phyloP scores from a whole-genome alignment of 1,140 invertebrate species.

The Caenorhabditis elegans region DNA sequence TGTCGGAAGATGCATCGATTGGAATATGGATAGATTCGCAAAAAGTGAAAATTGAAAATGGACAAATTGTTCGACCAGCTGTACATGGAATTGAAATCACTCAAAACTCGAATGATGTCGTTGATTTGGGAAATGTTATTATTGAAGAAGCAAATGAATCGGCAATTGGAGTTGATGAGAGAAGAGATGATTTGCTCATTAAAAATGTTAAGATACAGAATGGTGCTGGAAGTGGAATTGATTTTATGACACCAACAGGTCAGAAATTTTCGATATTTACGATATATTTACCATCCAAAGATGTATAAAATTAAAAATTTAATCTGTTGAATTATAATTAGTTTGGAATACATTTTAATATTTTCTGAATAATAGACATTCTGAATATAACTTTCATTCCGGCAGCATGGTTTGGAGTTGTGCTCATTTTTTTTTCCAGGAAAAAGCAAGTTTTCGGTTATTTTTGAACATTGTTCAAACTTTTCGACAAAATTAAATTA shows the following conservation, averaged over 20 bases:
- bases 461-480: too few relatives aligned
- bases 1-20: conserved; percentile 15
- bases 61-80: not conserved
- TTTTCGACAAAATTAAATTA: too few relatives aligned
- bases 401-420: too few relatives aligned
- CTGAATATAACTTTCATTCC: too few relatives aligned
- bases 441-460: too few relatives aligned
- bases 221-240: conserved; percentile 6
- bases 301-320: too few relatives aligned
- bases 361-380: too few relatives aligned
- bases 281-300: too few relatives aligned
- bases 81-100: conserved; percentile 36
- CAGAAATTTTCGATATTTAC: not conserved
- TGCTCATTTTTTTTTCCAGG: too few relatives aligned
- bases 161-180: conserved; percentile 27
- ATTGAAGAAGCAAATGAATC: conserved; percentile 30
- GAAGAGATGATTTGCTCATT: conserved; percentile 2
- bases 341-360: too few relatives aligned
- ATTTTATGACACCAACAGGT: conserved; percentile 32
- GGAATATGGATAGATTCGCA: conserved; percentile 37
- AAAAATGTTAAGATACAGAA: not conserved
- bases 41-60: conserved; percentile 6
- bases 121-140: conserved; percentile 17
- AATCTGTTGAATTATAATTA: too few relatives aligned
- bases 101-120: not conserved